Evolutionary conservation across 2,888 invertebrate species (phyloP).

Genomic region (Sabatieria punctata): DNA sequence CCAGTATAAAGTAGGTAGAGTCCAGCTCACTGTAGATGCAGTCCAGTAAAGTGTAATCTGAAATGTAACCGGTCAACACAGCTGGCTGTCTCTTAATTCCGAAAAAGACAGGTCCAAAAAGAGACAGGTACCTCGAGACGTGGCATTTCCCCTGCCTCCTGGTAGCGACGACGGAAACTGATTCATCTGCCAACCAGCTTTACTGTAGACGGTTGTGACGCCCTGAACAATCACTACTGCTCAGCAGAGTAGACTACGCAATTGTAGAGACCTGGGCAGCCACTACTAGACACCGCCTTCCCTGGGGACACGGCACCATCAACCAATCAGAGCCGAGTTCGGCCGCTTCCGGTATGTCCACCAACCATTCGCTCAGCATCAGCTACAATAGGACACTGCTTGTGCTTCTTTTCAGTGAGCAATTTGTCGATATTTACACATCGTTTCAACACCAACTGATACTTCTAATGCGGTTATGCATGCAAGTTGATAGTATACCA

Average conservation of each 20-base stretch:
- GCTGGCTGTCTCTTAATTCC: too few relatives aligned
- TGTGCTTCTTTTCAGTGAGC: too few relatives aligned
- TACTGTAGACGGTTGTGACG: constrained; percentile 23
- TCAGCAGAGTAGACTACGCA: neutral
- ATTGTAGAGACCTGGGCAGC: constrained; percentile 44
- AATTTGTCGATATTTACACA: too few relatives aligned
- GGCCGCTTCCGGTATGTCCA: constrained; percentile 53
- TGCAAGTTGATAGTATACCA: too few relatives aligned
- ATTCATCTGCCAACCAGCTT: constrained; percentile 42
- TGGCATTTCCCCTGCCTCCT: constrained; percentile 43
- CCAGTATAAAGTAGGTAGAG: constrained; percentile 56
- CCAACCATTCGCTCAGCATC: constrained; percentile 84
- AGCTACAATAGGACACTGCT: too few relatives aligned
- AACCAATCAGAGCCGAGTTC: constrained; percentile 34
- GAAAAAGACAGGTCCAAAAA: constrained; percentile 7
- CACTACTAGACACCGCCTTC: constrained; percentile 60
- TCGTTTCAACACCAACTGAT: too few relatives aligned
- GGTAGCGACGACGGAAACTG: constrained; percentile 51
- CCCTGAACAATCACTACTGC: neutral
- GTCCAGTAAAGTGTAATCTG: constrained; percentile 55
- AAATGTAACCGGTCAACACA: constrained; percentile 7
- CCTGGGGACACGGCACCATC: constrained; percentile 57
- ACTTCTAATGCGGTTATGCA: too few relatives aligned
- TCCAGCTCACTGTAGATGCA: constrained; percentile 51
- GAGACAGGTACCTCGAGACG: neutral